Base-by-base conservation (phyloP, 2,797 vertebrate genomes). In the Rousettus madagascariensis region DNA sequence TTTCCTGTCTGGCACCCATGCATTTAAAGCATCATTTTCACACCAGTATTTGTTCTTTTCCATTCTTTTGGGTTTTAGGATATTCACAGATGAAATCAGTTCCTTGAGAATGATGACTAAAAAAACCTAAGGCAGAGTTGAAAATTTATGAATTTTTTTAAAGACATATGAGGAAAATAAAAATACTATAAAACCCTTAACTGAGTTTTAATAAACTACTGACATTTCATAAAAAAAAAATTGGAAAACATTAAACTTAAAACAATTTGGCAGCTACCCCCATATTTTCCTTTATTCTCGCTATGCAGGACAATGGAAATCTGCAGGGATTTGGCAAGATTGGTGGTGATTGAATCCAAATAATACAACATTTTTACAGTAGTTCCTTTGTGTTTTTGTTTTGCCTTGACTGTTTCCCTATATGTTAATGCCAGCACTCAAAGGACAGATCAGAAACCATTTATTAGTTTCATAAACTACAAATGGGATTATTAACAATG, bases 21-120 rank as follows among this genome's bases (percentile, higher is more conserved):
- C 84, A 93, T 97, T 96, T 91, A 96, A 92, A 97, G 43, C 28
- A 75, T 90, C 41, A 7, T 96, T 98, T 97, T 97, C 96, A 97
- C 95, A 97, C 90, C 93, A 97, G 80, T 95, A 92, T 98, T 92
- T 96, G 80, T 97, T 96, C 92, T 95, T 75, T 96, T 97, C 93
- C 97, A 97, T 98, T 98, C 97, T 97, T 97, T 96, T 91, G 86
- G 89, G 87, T 94, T 97, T 97, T 93, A 97, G 79, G 77, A 98
- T 97, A 98, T 97, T 97, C 95, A 92, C 93, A 98, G 96, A 97
- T 97, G 96, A 97, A 98, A 97, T 97, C 86, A 91, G 91, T 97
- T 97, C 93, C 97, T 97, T 97, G 86, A 94, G 43, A 97, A 96
- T 96, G 90, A 97, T 96, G 95, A 98, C 69, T 92, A 24, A 84